phyloP scores from a whole-genome alignment of 2,113 vertebrate genomes.

The Toxostoma redivivum region DNA sequence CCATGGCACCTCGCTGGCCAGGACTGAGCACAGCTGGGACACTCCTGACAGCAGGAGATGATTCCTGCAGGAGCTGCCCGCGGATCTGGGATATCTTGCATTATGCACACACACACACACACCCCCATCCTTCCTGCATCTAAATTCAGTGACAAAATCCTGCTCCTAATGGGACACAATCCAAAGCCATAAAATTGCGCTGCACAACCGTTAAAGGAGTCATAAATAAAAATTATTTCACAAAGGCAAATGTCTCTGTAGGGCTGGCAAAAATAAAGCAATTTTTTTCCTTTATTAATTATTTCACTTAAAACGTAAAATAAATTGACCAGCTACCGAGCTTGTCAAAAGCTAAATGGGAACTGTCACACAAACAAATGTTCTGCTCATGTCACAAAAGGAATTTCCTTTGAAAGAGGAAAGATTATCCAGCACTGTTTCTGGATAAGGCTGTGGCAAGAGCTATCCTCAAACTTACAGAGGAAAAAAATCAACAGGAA shows the following conservation, averaged over 20 bases:
- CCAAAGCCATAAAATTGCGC: background rate
- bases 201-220: background rate
- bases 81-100: fast-evolving
- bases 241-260: background rate
- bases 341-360: constrained; percentile 20
- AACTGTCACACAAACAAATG: constrained; percentile 4
- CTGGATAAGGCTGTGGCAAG: background rate
- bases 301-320: constrained; percentile 23
- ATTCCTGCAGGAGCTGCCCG: background rate
- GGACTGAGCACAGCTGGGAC: constrained; percentile 68
- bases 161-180: background rate
- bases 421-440: background rate
- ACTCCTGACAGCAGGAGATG: constrained; percentile 34
- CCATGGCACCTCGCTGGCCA: constrained; percentile 63
- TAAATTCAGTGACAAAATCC: background rate
- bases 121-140: background rate
- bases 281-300: background rate
- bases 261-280: background rate
- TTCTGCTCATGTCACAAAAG: background rate
- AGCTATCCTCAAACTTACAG: background rate
- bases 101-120: background rate
- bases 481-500: background rate
- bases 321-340: background rate
- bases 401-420: background rate
- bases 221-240: constrained; percentile 14